phyloP scores from a whole-genome alignment of 2,888 invertebrate species.

The Caenorhabditis panamensis region DNA sequence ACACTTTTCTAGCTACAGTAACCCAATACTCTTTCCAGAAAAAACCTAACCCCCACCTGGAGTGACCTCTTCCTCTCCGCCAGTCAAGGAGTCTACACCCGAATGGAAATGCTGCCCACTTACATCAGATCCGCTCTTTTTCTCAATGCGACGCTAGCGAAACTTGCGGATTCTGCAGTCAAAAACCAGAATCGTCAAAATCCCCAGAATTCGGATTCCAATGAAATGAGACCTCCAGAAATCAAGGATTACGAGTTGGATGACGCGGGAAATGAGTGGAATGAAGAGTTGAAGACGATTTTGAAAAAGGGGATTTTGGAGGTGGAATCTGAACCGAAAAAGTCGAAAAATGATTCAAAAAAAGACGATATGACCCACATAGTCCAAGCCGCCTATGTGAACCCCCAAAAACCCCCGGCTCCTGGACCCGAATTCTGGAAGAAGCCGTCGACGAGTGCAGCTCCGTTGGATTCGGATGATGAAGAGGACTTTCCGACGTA shows the following conservation, averaged over 20 bases:
- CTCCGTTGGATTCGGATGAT: slow-evolving; percentile 52
- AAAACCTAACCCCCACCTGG: background rate
- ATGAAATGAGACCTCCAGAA: background rate
- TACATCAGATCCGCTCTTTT: slow-evolving; percentile 25
- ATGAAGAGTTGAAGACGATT: slow-evolving; percentile 9
- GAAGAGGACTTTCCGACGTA: slow-evolving; percentile 57
- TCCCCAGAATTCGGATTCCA: slow-evolving; percentile 1
- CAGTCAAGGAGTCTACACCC: slow-evolving; percentile 17
- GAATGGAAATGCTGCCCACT: background rate
- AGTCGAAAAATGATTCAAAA: too few relatives aligned
- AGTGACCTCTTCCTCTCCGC: slow-evolving; percentile 12
- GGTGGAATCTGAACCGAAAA: background rate
- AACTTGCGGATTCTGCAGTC: background rate
- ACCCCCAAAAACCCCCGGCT: background rate
- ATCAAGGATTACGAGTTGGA: background rate
- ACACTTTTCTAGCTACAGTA: too few relatives aligned
- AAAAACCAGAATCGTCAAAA: background rate
- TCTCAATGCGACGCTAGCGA: slow-evolving; percentile 3
- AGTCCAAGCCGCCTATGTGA: background rate
- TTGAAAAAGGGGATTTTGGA: slow-evolving; percentile 2
- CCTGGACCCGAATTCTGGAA: background rate
- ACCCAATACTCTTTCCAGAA: slow-evolving; percentile 17
- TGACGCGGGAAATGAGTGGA: slow-evolving; percentile 1
- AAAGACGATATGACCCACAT: background rate
- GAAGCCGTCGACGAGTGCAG: background rate